These are phyloP conservation scores for Empidonax traillii DNA, from an alignment of 2,113 vertebrate genomes.

Conservation along the genomic window DNA sequence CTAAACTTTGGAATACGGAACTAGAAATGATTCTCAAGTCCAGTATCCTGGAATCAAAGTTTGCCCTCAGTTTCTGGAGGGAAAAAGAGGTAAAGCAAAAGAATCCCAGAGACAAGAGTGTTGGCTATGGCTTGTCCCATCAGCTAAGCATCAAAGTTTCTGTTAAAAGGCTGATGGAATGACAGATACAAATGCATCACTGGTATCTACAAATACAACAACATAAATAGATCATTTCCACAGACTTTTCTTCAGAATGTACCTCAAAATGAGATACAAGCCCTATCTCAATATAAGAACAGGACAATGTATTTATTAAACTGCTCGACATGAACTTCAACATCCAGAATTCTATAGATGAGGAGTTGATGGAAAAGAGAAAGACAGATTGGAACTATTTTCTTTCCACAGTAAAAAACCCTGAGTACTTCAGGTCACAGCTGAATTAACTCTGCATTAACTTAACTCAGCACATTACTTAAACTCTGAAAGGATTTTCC, in stretches of 20 bases:
- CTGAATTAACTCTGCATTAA: too few relatives aligned
- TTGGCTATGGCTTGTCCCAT: background rate
- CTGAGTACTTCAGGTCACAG: background rate
- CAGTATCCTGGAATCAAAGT: background rate
- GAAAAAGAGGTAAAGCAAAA: background rate
- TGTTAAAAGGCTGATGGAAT: background rate
- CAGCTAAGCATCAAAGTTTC: background rate
- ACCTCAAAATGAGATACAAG: background rate
- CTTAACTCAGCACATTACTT: background rate
- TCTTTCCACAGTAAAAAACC: background rate
- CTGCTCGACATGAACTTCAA: background rate
- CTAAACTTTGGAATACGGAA: fast-evolving
- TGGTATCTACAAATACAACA: background rate
- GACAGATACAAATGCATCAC: background rate
- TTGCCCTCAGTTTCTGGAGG: background rate
- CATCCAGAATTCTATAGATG: background rate
- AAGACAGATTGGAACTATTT: background rate
- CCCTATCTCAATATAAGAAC: background rate
- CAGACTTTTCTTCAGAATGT: background rate
- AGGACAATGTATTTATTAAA: background rate
- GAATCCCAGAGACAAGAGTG: background rate
- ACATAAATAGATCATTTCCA: background rate
- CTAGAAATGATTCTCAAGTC: background rate
- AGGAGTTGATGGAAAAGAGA: background rate
- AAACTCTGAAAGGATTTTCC: background rate